Evolutionary conservation across 2,113 vertebrate genomes (phyloP), one percentile per base, ranked within the genome.

Genomic region (Cromileptes altivelis): DNA sequence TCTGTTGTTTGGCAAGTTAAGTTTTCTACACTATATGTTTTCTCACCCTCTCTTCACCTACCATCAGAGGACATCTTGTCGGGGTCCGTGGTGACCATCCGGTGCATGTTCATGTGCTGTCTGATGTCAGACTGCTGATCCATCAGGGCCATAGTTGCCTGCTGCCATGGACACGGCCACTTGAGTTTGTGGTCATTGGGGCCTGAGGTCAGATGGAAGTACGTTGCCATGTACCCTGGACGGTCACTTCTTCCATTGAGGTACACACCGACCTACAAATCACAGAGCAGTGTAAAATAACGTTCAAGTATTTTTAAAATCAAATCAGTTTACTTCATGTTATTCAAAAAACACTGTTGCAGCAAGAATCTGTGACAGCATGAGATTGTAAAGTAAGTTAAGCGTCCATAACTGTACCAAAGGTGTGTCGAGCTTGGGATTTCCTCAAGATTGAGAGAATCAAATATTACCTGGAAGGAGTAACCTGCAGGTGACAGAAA

Each of bases 161-260:
- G 97, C 64, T 96, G 96, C 97, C 97, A 98, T 2, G 96, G 92
- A 80, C 97, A 97, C 0, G 97, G 97, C 97, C 97, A 98, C 81
- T 95, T 81, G 70, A 98, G 92, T 0, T 65, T 61, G 78, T 96
- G 86, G 49, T 98, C 97, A 0, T 97, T 95, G 81, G 92, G 94
- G 62, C 97, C 97, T 57, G 96, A 97, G 80, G 96, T 96, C 85
- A 97, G 92, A 75, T 96, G 33, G 50, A 97, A 92, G 88, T 95
- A 91, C 40, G 72, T 45, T 7, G 21, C 92, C 84, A 93, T 55
- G 30, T 85, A 68, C 0, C 85, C 90, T 2, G 84, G 73, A 6
- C 40, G 33, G 65, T 37, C 2, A 0, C 71, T 88, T 40, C 0
- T n/a, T 50, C 92, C 84, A 0, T 91, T 93, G 2, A 88, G 75